Evolutionary conservation across 1,140 invertebrate genomes (phyloP), one percentile per base, ranked within the genome.

Genomic region (Eufriesea mexicana): DNA sequence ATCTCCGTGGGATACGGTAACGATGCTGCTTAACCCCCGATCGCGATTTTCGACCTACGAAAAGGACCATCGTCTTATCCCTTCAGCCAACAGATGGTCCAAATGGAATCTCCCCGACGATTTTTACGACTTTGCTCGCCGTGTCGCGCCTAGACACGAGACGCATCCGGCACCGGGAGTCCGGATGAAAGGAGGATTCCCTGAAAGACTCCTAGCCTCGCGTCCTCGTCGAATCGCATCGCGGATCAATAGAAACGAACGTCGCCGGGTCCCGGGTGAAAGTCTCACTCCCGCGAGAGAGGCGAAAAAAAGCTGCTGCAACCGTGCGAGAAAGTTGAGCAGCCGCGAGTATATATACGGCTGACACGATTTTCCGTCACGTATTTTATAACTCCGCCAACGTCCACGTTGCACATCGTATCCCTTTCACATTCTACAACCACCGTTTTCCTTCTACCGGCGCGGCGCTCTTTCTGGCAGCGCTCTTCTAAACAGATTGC

Each of bases 341-440:
- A 66, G 42, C 45, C 14, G 5, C 70, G 59, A 28, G n/a, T 61
- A 28, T 23, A 16, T 47, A 25, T 55, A 66, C 51, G 49, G n/a
- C 61, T 66, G 70, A 81, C 79, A 81, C 79, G 79, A 81, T 81
- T 81, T 81, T 81, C 79, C 25, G 61, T 35, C 61, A 28, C 61
- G 61, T 62, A 62, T 62, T 62, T 62, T 62, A 62, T 62, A 35
- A 62, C 61, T 28, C 7, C 49, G 49, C n/a, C 55, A 35, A 64
- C 66, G 79, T 74, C 59, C 35, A n/a, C 47, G 28, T 2, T 18
- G 61, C 61, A 45, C 35, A 14, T 64, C 61, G 70, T 81, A 66
- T 61, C 47, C 71, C 79, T 81, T 81, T 81, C 79, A 81, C 79
- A 74, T 81, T 81, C 71, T 81, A 28, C 59, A 64, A 51, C 67